Evolutionary conservation across 2,797 vertebrate species (phyloP).

Genomic region (Hypotaenidia okinawae): DNA sequence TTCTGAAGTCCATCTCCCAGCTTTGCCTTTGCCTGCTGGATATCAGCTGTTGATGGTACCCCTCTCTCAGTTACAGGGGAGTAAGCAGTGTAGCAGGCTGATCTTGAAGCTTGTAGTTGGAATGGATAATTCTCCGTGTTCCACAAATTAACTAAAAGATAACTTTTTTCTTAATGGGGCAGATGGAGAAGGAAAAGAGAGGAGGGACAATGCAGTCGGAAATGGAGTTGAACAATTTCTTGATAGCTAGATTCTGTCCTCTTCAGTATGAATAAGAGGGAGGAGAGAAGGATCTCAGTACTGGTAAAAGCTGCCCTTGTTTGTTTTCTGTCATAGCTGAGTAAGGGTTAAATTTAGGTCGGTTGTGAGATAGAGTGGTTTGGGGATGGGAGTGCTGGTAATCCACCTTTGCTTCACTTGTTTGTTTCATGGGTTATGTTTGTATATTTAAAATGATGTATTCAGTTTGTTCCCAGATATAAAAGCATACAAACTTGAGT

Average conservation of each 20-base stretch:
- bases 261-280: not conserved
- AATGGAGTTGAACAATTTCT: not conserved
- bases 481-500: not conserved
- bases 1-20: not conserved
- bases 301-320: not conserved
- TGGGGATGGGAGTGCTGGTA: not conserved
- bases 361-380: not conserved
- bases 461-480: not conserved
- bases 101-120: not conserved
- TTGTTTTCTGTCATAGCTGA: not conserved
- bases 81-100: not conserved
- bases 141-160: not conserved
- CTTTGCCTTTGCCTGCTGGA: not conserved
- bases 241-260: not conserved
- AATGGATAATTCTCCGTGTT: not conserved
- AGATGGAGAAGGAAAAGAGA: not conserved
- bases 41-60: fast-evolving
- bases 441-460: not conserved
- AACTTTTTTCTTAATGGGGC: not conserved
- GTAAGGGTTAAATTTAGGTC: not conserved
- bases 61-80: not conserved
- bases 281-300: not conserved
- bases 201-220: not conserved
- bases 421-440: not conserved
- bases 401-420: not conserved